Evolutionary conservation across 2,113 vertebrate genomes (phyloP).

Genomic region (Tragelaphus scriptus): DNA sequence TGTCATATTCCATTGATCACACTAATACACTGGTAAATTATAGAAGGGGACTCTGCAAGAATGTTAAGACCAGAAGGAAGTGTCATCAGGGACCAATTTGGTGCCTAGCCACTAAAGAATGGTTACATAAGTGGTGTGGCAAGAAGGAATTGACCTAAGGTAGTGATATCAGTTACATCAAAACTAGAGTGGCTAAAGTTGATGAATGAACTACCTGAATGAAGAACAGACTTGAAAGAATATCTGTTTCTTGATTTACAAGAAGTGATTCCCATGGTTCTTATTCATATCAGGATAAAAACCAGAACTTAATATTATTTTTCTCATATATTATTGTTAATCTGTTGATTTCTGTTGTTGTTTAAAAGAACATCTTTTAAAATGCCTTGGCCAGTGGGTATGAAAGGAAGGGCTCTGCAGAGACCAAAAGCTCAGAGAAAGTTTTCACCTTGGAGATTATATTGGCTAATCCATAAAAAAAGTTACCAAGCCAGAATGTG

Average conservation of each 20-base stretch:
- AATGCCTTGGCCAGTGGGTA: not conserved
- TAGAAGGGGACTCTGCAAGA: not conserved
- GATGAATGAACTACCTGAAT: not conserved
- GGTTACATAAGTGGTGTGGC: not conserved
- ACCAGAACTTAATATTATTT: not conserved
- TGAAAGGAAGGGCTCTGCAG: not conserved
- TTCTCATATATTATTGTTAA: not conserved
- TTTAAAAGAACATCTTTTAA: not conserved
- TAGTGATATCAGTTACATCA: not conserved
- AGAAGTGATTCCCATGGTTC: not conserved
- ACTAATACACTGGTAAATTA: not conserved
- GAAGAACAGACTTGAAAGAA: not conserved
- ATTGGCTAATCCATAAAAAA: not conserved
- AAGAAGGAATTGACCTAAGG: not conserved
- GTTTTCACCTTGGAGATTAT: not conserved
- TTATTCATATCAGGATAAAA: not conserved
- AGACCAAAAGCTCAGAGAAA: not conserved
- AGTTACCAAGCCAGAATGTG: not conserved
- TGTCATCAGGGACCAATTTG: not conserved
- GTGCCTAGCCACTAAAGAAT: not conserved
- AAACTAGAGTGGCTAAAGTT: not conserved
- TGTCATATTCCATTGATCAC: not conserved
- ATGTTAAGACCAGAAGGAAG: not conserved
- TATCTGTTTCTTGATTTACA: not conserved
- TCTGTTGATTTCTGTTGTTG: not conserved